These are phyloP conservation scores for Hippocampus kuda DNA, from an alignment of 2,797 vertebrate genomes.

Conservation along the genomic window DNA sequence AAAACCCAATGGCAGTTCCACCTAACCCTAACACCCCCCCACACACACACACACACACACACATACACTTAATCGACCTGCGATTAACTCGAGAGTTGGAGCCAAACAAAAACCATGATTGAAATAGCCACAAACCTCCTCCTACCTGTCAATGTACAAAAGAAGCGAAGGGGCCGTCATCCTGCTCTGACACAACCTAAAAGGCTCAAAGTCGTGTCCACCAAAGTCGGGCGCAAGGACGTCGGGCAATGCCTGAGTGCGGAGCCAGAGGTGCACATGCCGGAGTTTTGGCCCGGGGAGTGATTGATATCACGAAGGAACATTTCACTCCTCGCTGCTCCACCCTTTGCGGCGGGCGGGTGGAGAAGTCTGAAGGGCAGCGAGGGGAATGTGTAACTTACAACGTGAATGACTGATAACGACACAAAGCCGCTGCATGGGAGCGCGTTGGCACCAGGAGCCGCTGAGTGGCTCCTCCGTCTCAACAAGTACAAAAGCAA, in stretches of 20 bases:
- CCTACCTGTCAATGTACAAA: constrained; percentile 58
- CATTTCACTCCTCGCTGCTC: constrained; percentile 12
- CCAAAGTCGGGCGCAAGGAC: not conserved
- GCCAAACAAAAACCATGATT: not conserved
- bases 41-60: no score
- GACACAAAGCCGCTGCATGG: not conserved
- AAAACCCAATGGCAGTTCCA: not conserved
- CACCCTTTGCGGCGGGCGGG: constrained; percentile 25
- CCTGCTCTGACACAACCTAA: constrained; percentile 9
- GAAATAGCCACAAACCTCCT: not conserved
- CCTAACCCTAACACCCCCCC: no score
- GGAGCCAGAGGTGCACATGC: not conserved
- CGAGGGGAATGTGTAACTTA: constrained; percentile 34
- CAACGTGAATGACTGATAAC: constrained; percentile 13
- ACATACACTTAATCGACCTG: not conserved
- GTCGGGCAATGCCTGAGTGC: not conserved
- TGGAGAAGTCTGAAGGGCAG: constrained; percentile 26
- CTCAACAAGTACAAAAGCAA: not conserved
- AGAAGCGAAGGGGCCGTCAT: constrained; percentile 57
- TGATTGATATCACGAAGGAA: constrained; percentile 18
- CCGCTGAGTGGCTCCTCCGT: not conserved
- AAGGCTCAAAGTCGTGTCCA: not conserved
- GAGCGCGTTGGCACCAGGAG: not conserved
- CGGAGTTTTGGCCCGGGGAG: constrained; percentile 5
- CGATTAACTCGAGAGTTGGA: not conserved